Evolutionary conservation across 2,113 vertebrate species (phyloP).

Genomic region (Tetrax tetrax): DNA sequence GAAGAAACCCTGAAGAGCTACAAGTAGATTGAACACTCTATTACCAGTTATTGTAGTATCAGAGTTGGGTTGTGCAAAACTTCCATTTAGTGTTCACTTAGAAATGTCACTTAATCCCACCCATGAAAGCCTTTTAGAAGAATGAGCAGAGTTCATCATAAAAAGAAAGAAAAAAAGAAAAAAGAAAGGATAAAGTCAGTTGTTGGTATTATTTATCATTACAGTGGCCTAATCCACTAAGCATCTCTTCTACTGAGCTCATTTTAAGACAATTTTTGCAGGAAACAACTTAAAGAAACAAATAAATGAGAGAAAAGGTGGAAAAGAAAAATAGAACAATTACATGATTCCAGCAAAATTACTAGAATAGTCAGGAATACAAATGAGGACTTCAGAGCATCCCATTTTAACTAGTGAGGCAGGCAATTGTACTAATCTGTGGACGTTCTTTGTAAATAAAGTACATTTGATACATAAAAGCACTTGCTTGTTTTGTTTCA

Average conservation of each 20-base stretch:
- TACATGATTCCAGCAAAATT: background rate
- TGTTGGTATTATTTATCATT: background rate
- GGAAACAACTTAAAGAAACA: background rate
- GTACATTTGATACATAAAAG: background rate
- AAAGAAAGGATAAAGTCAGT: background rate
- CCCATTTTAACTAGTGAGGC: background rate
- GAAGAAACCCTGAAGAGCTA: background rate
- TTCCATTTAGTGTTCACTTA: background rate
- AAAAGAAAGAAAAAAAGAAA: background rate
- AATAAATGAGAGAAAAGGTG: background rate
- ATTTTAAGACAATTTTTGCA: background rate
- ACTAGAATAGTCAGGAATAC: background rate
- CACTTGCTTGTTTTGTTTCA: background rate
- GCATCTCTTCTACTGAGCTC: background rate
- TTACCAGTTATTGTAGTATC: background rate
- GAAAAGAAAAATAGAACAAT: background rate
- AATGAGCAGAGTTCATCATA: background rate
- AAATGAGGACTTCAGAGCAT: background rate
- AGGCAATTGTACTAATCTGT: background rate
- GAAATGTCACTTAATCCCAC: background rate
- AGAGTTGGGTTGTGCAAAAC: accelerated
- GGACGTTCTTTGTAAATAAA: background rate
- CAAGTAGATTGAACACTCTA: background rate
- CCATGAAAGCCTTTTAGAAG: background rate
- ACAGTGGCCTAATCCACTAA: background rate